Percentiles rank a stretch among this genome's conserved stretches.
Conservation (phyloP, 2,113 vertebrate genomes). For the Dicentrarchus labrax region DNA sequence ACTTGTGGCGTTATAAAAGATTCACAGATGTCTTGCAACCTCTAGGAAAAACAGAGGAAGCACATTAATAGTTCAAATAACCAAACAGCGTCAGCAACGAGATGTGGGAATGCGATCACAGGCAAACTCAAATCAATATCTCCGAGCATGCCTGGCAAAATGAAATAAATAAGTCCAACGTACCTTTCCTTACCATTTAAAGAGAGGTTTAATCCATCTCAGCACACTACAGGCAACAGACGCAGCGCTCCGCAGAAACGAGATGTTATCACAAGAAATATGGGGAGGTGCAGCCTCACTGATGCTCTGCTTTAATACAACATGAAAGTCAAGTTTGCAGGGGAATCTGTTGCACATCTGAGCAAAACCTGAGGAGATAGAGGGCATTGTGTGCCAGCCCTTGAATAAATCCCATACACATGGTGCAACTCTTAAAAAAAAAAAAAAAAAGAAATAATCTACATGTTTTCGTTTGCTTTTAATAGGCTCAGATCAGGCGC, state of each 20-base stretch:
- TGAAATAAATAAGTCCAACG: constrained; percentile 27
- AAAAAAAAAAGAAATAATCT: background rate
- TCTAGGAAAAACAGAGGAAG: background rate
- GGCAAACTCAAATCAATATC: constrained; percentile 12
- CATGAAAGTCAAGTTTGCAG: constrained; percentile 69
- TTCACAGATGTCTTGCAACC: background rate
- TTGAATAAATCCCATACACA: constrained; percentile 37
- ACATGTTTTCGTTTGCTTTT: background rate
- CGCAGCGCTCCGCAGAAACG: constrained; percentile 49
- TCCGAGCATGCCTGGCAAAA: constrained; percentile 13
- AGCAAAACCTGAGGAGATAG: constrained; percentile 52
- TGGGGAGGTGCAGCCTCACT: constrained; percentile 49
- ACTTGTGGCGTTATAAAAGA: background rate
- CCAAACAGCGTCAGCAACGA: background rate
- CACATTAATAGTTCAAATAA: background rate
- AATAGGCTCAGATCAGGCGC: background rate
- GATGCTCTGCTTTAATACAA: constrained; percentile 75
- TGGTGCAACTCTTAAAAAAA: background rate
- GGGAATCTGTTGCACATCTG: constrained; percentile 60
- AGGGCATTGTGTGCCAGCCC: constrained; percentile 25
- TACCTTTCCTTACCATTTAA: constrained; percentile 40
- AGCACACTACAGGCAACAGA: constrained; percentile 50
- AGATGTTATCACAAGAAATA: constrained; percentile 68
- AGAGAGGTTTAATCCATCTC: constrained; percentile 60
- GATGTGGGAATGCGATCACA: background rate